Evolutionary conservation across 2,113 vertebrate genomes (phyloP), one percentile per base, ranked within the genome.

Genomic region (Poeciliopsis retropinna): DNA sequence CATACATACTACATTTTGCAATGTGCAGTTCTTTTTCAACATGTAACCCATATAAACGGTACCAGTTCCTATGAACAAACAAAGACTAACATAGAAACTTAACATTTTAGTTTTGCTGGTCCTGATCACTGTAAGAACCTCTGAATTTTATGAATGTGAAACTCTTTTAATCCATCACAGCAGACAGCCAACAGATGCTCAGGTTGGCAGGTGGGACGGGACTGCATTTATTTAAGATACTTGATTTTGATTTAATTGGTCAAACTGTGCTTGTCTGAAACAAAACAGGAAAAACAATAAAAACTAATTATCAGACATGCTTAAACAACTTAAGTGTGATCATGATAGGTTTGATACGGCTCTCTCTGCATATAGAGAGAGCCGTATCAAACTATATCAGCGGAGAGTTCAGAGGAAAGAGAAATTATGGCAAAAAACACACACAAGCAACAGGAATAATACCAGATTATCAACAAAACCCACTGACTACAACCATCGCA

Each of bases 1-100:
- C 62, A 62, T 82, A 60, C 64, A 66, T 73, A 15, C 8, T 57
- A 74, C 15, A 70, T 25, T 63, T 79, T 65, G 62, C 61, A 57
- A 67, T 39, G 28, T 63, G 14, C 72, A 9, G 32, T 39, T 22
- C 75, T 62, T 65, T 54, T 61, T 71, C 51, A 30, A 29, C 2
- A 51, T 47, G 3, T 4, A 0, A 15, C 29, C 11, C 3, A 8
- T 3, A 44, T 47, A 69, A 57, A 57, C 2, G 9, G 19, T 7
- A 57, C 25, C 17, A 31, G 65, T 60, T 64, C 27, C 54, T 15
- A 1, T 28, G 22, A 79, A 39, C 29, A 66, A 47, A 29, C 37
- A 19, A 63, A 76, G 47, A 57, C 29, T 69, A 32, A 67, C 37
- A 60, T 71, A 70, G 44, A 31, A 57, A 70, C 29, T 2, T 62